A percentile compares a stretch with the other conserved stretches of the same genome.
Conservation (phyloP, 2,113 vertebrate genomes). For the Ceyx melanurus region DNA sequence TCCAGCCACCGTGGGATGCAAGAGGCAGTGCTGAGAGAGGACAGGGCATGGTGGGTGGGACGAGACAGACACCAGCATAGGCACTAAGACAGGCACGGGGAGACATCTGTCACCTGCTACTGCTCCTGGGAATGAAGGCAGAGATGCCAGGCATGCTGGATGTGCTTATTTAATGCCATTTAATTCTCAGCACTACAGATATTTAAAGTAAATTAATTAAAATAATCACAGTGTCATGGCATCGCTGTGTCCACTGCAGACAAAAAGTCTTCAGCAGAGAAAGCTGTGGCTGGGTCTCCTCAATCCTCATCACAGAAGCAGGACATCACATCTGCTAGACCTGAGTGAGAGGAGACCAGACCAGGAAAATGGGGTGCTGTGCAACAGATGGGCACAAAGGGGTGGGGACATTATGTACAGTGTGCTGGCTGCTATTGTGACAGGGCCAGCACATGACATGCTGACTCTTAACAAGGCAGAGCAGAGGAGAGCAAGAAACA, state of each 20-base stretch:
- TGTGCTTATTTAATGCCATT: neutral
- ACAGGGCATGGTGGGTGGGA: neutral
- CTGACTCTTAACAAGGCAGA: neutral
- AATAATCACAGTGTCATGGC: neutral
- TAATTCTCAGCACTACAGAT: neutral
- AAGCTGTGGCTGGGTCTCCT: neutral
- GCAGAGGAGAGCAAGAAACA: neutral
- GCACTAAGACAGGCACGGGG: neutral
- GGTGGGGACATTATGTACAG: neutral
- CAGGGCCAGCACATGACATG: neutral
- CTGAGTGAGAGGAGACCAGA: neutral
- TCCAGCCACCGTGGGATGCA: accelerated
- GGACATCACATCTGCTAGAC: neutral
- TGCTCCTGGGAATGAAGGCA: neutral
- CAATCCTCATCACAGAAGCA: neutral
- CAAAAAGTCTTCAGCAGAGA: neutral
- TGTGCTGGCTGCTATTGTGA: neutral
- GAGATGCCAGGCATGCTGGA: neutral
- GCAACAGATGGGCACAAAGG: neutral
- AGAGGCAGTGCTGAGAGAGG: neutral
- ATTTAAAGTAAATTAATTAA: neutral
- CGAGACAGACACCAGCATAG: accelerated
- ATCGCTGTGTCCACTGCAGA: neutral
- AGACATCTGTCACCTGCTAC: neutral
- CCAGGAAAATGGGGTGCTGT: neutral